Evolutionary conservation across 2,888 invertebrate species (phyloP), one percentile per base, ranked within the genome.

Genomic region (Ethmia dodecea): DNA sequence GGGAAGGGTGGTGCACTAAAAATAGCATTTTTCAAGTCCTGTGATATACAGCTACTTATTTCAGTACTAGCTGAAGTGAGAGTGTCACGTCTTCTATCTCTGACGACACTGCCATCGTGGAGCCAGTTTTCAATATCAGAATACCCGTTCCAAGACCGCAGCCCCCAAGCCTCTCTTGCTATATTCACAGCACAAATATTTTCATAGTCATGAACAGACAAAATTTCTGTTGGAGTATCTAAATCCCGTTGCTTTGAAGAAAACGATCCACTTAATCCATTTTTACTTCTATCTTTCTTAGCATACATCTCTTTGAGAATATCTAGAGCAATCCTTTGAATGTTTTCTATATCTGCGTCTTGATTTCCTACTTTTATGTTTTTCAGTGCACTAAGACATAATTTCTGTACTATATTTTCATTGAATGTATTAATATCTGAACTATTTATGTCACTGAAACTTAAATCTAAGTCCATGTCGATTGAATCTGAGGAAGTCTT

Each of bases 141-240:
- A 54, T 90, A 91, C 2, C 89, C 89, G 53, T 88, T 88, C 90
- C 90, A 91, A 20, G 90, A 90, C 26, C 90, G 77, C 31, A 90
- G 69, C 0, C 90, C 90, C 89, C 89, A 89, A 10, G 89, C 88
- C 58, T 90, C 90, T 42, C 90, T 72, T 2, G 90, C 89, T 35
- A 91, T 89, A 49, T 90, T 90, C 3, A 90, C 84, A 1, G 90
- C 89, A 56, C 90, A 90, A 44, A 90, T 87, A 55, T 90, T 91
- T 62, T 90, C 90, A 53, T 91, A 91, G 55, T 91, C 90, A 51
- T 90, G 90, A 30, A 90, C 88, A 3, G 90, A 89, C 32, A 89
- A 69, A 12, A 88, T 76, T 57, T 89, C 89, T 25, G 89, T 84
- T n/a, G 87, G 86, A 18, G 87, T 87, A 40, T 87, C 86, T 29